phyloP scores from a whole-genome alignment of 2,888 invertebrate genomes.

The Maniola hyperantus region DNA sequence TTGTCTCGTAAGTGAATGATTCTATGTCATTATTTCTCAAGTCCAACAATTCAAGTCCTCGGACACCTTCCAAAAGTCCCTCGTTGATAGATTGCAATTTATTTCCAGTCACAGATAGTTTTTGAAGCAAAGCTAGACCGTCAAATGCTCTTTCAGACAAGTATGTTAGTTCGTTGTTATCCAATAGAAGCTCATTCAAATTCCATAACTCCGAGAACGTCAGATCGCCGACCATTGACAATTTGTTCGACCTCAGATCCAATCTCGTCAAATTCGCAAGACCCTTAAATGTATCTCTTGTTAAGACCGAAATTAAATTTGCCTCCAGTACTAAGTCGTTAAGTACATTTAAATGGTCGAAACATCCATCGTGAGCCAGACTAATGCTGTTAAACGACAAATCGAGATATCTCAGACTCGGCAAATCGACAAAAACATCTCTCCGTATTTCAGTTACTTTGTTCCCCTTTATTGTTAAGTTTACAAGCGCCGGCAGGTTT shows the following conservation, averaged over 20 bases:
- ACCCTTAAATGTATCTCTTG: constrained; percentile 89
- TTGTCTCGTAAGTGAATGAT: constrained; percentile 88
- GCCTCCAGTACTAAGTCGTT: constrained; percentile 90
- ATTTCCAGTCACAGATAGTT: constrained; percentile 90
- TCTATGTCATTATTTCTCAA: constrained; percentile 90
- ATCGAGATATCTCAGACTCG: constrained; percentile 87
- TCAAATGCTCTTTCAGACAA: constrained; percentile 90
- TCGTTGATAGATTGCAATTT: constrained; percentile 87
- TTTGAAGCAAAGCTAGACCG: constrained; percentile 87
- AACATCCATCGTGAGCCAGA: constrained; percentile 92
- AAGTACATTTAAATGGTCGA: constrained; percentile 87
- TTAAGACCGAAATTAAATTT: constrained; percentile 88
- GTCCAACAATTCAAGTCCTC: constrained; percentile 88
- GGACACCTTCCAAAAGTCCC: constrained; percentile 88
- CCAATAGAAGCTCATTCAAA: constrained; percentile 86
- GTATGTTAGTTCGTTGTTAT: constrained; percentile 87
- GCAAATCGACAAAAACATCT: constrained; percentile 89
- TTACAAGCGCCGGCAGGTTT: constrained; percentile 86
- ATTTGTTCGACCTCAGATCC: constrained; percentile 88
- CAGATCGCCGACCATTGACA: constrained; percentile 90
- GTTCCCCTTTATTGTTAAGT: constrained; percentile 90
- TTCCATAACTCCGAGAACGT: constrained; percentile 91
- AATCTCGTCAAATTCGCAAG: constrained; percentile 88
- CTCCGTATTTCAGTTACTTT: constrained; percentile 88
- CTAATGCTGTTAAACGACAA: constrained; percentile 94